Conservation (phyloP, 2,113 vertebrate genomes). For the Vulpes vulpes region DNA sequence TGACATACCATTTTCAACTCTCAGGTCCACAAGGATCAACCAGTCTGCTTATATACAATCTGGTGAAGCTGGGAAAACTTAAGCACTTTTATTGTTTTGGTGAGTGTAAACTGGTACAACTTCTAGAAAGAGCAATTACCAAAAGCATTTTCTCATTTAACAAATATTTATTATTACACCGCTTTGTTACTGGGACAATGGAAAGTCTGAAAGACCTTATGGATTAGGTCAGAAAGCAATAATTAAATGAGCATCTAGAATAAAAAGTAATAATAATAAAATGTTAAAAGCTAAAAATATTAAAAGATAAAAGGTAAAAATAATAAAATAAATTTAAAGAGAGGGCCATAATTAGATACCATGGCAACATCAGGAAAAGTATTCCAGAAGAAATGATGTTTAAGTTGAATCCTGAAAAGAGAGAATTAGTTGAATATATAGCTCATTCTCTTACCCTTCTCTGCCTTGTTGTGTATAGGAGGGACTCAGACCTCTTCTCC, state of each 20-base stretch:
- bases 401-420: not conserved
- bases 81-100: not conserved
- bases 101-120: not conserved
- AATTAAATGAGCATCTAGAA: not conserved
- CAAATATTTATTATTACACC: not conserved
- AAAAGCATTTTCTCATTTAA: not conserved
- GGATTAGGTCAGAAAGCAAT: not conserved
- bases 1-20: not conserved
- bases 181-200: not conserved
- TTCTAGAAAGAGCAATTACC: not conserved
- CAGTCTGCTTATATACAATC: not conserved
- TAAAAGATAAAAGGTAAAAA: not conserved
- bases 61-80: not conserved
- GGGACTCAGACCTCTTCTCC: not conserved
- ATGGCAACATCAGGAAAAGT: not conserved
- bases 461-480: not conserved
- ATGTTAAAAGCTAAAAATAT: not conserved
- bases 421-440: not conserved
- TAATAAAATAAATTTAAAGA: not conserved
- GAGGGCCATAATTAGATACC: not conserved
- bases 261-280: not conserved
- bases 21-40: not conserved
- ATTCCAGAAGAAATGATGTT: not conserved
- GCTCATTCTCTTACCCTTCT: not conserved
- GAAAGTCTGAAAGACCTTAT: not conserved